Conservation (phyloP, 2,888 invertebrate genomes). For the Ectemnius continuus region DNA sequence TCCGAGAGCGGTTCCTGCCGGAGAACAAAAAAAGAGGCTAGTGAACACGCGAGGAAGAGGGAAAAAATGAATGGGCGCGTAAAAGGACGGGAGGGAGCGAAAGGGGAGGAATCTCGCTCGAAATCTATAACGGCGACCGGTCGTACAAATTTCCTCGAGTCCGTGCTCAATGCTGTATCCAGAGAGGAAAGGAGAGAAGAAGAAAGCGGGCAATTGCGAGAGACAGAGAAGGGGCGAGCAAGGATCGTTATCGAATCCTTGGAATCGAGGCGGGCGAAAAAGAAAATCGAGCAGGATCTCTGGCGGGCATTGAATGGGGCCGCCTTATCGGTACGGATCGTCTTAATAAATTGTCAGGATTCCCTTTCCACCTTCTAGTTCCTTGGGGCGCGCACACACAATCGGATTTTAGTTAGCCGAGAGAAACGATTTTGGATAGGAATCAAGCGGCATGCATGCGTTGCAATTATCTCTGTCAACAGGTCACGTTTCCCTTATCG, state of each 20-base stretch:
- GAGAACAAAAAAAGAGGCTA: conserved; percentile 9
- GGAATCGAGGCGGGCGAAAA: conserved; percentile 64
- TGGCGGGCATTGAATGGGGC: conserved; percentile 61
- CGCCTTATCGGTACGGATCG: conserved; percentile 66
- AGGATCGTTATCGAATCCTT: conserved; percentile 66
- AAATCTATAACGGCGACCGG: conserved; percentile 69
- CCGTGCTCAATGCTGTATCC: conserved; percentile 41
- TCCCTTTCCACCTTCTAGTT: conserved; percentile 45
- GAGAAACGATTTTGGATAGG: conserved; percentile 56
- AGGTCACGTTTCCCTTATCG: conserved; percentile 55
- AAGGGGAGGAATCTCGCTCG: conserved; percentile 58
- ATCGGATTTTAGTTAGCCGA: conserved; percentile 47
- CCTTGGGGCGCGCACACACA: conserved; percentile 16
- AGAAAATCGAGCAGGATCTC: conserved; percentile 67
- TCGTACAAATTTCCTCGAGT: conserved; percentile 68
- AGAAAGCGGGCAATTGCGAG: neutral
- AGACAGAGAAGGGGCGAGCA: neutral
- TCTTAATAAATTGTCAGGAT: conserved; percentile 70
- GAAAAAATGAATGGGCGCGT: neutral
- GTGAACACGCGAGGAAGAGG: neutral
- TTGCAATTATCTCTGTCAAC: conserved; percentile 56
- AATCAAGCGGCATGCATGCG: conserved; percentile 40
- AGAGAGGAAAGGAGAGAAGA: conserved; percentile 1
- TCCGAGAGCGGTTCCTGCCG: conserved; percentile 29
- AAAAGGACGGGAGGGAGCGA: neutral